These are phyloP conservation scores for Xestia ashworthii DNA, from an alignment of 2,888 invertebrate genomes.

Conservation along the genomic window DNA sequence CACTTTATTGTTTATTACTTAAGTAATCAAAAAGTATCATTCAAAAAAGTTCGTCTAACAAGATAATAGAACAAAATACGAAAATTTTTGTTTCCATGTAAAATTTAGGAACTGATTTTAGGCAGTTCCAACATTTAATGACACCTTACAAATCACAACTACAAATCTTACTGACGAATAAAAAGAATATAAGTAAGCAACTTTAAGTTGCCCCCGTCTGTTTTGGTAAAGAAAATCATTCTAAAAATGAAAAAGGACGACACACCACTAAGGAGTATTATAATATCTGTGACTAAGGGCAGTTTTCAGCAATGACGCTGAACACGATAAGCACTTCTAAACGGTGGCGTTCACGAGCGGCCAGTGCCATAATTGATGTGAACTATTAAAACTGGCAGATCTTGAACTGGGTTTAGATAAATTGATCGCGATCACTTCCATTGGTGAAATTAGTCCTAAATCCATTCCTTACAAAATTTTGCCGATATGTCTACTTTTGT, in stretches of 20 bases:
- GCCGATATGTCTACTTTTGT: neutral
- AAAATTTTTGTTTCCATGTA: constrained; percentile 16
- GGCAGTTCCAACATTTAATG: neutral
- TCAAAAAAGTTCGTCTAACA: constrained; percentile 14
- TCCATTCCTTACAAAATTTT: neutral
- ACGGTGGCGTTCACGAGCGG: neutral
- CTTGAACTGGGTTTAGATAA: neutral
- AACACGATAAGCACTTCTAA: neutral
- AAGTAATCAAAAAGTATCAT: constrained; percentile 30
- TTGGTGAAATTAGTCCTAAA: neutral
- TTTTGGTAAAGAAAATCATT: neutral
- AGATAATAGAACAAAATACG: neutral
- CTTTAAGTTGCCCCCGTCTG: constrained; percentile 13
- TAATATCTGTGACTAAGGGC: no score
- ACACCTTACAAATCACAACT: neutral
- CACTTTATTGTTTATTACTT: constrained; percentile 13
- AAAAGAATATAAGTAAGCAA: constrained; percentile 5
- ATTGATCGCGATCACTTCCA: neutral
- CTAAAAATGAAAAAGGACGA: neutral
- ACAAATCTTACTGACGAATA: neutral
- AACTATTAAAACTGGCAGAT: neutral
- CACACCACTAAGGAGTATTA: neutral
- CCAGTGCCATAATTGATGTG: neutral
- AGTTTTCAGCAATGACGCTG: neutral
- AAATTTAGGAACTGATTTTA: neutral